Evolutionary conservation across 2,113 vertebrate species (phyloP), one percentile per base, ranked within the genome.

Genomic region (Macroglossus sobrinus): DNA sequence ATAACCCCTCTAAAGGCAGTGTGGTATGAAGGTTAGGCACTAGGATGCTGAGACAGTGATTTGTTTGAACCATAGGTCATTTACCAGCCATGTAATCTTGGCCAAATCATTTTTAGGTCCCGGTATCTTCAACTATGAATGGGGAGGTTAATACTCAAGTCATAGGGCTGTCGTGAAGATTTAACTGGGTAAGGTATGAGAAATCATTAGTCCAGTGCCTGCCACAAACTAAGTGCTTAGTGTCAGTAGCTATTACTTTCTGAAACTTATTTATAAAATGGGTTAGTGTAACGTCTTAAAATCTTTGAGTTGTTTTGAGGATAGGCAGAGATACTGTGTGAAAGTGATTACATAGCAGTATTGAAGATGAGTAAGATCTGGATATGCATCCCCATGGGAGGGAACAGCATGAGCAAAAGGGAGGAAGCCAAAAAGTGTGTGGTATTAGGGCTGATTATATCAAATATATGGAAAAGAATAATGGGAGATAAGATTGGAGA

Each of bases 211-310:
- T 38, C 87, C 26, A 43, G 43, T 68, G 21, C 40, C 50, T 64
- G 16, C 57, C 43, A 57, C 21, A 88, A 91, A 72, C 66, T 50
- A 78, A 76, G 47, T 24, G 45, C 47, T 94, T 53, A 84, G 5
- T 59, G 13, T 69, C 24, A 69, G 38, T 43, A 19, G 81, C 30
- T 85, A 22, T 84, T 89, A 80, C 38, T 88, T 94, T 72, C 74
- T 86, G 61, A 96, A 81, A 5, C n/a, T 90, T 87, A 72, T 43
- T 30, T 88, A 57, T 84, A 64, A 64, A 50, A 35, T 35, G 35
- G 19, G 13, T 74, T 87, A 64, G 66, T 82, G 45, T 93, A 26
- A 94, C 38, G 33, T 71, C 64, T 95, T 95, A 82, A 95, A 76
- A 91, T 43, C 28, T 84, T 35, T 78, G 59, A 76, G 45, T 45